These are phyloP conservation scores for Recurvirostra avosetta DNA, from an alignment of 2,113 vertebrate species.

Conservation along the genomic window DNA sequence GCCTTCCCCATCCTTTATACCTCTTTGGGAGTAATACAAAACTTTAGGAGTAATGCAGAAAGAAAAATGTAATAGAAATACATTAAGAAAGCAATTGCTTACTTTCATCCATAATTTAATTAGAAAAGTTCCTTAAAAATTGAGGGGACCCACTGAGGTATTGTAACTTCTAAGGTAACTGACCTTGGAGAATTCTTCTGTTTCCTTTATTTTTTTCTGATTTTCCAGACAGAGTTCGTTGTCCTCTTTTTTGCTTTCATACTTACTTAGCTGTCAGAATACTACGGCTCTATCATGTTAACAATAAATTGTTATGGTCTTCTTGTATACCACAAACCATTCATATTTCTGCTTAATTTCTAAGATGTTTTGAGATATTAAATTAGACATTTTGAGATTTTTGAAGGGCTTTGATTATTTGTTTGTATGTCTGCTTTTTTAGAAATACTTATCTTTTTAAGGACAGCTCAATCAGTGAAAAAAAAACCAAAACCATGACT, in stretches of 20 bases:
- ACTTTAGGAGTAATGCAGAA: neutral
- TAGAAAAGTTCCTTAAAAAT: neutral
- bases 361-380: neutral
- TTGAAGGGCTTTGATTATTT: neutral
- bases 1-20: neutral
- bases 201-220: neutral
- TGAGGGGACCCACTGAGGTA: neutral
- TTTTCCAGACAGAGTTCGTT: neutral
- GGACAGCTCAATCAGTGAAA: neutral
- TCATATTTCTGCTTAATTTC: neutral
- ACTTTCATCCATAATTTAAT: neutral
- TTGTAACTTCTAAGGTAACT: neutral
- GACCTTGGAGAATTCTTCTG: neutral
- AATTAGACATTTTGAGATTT: neutral
- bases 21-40: neutral
- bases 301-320: fast-evolving
- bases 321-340: neutral
- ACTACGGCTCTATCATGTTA: neutral
- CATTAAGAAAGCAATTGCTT: neutral
- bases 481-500: no score
- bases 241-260: neutral
- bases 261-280: neutral
- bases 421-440: neutral
- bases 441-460: neutral
- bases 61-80: neutral